phyloP scores from a whole-genome alignment of 2,797 vertebrate species.

The Silurus aristotelis region DNA sequence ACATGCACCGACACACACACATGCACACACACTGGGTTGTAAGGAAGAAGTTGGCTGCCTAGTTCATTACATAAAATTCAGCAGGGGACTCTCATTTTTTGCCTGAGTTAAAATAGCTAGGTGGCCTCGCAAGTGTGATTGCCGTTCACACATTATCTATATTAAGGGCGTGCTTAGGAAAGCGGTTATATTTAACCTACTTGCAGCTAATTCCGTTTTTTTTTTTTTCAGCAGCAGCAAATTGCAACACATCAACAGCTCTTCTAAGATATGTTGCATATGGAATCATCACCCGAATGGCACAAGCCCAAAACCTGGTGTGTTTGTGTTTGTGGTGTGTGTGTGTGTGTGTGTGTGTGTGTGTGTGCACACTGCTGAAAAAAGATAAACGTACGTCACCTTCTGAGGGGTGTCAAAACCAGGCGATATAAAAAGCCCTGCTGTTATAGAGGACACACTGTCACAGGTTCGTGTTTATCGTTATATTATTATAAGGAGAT shows the following conservation, averaged over 20 bases:
- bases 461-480: neutral
- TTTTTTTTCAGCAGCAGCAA: conserved; percentile 54
- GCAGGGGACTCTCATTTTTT: conserved; percentile 70
- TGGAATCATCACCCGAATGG: conserved; percentile 36
- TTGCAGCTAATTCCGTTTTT: conserved; percentile 73
- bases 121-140: conserved; percentile 72
- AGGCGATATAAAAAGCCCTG: conserved; percentile 37
- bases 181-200: conserved; percentile 75
- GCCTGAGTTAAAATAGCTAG: conserved; percentile 71
- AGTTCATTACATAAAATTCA: conserved; percentile 70
- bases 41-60: conserved; percentile 41
- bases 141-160: conserved; percentile 74
- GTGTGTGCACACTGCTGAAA: conserved; percentile 19
- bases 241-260: conserved; percentile 62
- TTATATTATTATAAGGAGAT: conserved; percentile 3
- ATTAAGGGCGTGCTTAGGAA: conserved; percentile 77
- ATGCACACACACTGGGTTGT: conserved; percentile 20
- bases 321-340: neutral
- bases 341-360: neutral
- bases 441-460: neutral
- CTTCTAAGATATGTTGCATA: conserved; percentile 58
- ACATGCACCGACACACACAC: neutral
- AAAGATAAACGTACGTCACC: conserved; percentile 33
- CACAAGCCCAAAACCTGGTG: conserved; percentile 29
- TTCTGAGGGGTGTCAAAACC: conserved; percentile 31